Conservation (phyloP, 2,113 vertebrate species). For the Brachypodius melanocephalos region DNA sequence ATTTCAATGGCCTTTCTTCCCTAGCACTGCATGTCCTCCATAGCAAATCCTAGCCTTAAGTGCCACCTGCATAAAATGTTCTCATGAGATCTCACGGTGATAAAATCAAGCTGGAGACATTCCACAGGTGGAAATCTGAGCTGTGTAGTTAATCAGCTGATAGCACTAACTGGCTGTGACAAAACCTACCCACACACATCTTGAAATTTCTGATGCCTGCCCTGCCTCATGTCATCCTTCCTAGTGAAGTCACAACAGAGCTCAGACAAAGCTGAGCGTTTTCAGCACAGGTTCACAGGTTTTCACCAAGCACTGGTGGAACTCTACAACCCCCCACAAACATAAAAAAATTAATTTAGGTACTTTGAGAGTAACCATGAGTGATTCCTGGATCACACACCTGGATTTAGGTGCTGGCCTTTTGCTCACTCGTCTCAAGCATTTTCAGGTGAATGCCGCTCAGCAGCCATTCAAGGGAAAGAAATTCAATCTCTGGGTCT, state of each 20-base stretch:
- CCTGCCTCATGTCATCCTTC: neutral
- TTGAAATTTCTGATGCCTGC: neutral
- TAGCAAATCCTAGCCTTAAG: neutral
- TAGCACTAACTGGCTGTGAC: neutral
- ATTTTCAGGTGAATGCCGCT: neutral
- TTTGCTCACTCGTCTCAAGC: neutral
- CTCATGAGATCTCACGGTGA: neutral
- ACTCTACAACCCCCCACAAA: neutral
- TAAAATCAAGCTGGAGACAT: neutral
- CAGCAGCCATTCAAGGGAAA: neutral
- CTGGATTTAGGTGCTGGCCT: neutral
- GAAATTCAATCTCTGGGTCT: neutral
- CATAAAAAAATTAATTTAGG: rapidly evolving
- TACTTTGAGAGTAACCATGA: neutral
- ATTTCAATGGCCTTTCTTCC: neutral
- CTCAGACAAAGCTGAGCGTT: neutral
- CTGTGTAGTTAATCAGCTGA: neutral
- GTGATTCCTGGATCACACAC: neutral
- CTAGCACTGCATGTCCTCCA: neutral
- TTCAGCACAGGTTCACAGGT: neutral
- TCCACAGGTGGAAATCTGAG: neutral
- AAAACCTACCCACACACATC: neutral
- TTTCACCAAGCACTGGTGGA: neutral
- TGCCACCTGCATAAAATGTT: neutral
- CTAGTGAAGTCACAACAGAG: neutral